Percentiles rank a stretch among this genome's conserved stretches.
phyloP scores from a whole-genome alignment of 1,140 invertebrate genomes.

The Drosophila pseudoobscura region DNA sequence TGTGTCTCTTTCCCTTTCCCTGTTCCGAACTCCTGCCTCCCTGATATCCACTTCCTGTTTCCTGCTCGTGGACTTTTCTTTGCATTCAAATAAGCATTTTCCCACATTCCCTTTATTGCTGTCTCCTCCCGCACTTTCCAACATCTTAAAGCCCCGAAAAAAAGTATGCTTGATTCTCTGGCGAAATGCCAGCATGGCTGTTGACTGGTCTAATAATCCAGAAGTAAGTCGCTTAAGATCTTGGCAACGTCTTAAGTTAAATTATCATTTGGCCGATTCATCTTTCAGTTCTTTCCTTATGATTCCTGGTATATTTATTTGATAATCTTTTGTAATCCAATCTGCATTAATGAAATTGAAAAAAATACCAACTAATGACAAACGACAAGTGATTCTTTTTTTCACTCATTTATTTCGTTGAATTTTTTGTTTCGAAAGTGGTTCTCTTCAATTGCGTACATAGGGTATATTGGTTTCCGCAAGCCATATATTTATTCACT shows the following conservation, averaged over 20 bases:
- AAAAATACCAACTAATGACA: not conserved
- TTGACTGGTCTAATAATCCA: slow-evolving; percentile 30
- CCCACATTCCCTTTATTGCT: slow-evolving; percentile 43
- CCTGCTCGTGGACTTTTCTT: slow-evolving; percentile 10
- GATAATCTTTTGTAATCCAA: slow-evolving; percentile 9
- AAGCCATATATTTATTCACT: too few relatives aligned
- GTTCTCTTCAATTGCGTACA: too few relatives aligned
- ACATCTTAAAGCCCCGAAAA: slow-evolving; percentile 10
- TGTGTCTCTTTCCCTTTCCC: not conserved
- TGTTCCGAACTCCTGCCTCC: not conserved
- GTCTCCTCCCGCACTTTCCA: slow-evolving; percentile 22
- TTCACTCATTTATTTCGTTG: not conserved
- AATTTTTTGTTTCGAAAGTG: not conserved
- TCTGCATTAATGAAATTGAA: slow-evolving; percentile 32
- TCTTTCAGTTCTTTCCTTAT: slow-evolving; percentile 1
- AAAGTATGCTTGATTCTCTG: slow-evolving; percentile 11
- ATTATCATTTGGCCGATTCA: slow-evolving; percentile 17
- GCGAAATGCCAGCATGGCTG: slow-evolving; percentile 32
- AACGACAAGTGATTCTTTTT: not conserved
- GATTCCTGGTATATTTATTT: slow-evolving; percentile 20
- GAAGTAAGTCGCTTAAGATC: slow-evolving; percentile 58
- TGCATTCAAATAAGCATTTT: slow-evolving; percentile 69
- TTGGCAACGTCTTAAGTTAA: slow-evolving; percentile 52
- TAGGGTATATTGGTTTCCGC: too few relatives aligned
- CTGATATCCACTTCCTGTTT: not conserved